Percentiles rank a stretch among this genome's conserved stretches.
phyloP scores from a whole-genome alignment of 2,113 vertebrate genomes.

The Xiphophorus hellerii region DNA sequence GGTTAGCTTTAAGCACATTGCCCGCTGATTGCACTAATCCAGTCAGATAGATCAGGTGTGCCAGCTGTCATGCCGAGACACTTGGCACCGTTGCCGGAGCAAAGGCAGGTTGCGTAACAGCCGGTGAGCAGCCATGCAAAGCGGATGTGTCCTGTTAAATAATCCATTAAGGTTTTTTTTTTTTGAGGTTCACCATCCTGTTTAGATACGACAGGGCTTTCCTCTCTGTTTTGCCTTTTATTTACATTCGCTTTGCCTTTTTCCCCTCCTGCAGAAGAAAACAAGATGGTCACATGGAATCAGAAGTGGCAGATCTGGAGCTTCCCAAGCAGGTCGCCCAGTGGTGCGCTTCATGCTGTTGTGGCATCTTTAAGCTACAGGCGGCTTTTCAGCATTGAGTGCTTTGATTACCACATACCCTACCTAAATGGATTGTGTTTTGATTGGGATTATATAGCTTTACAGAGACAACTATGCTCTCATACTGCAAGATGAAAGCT shows the following conservation, averaged over 20 bases:
- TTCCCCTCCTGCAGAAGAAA: background rate
- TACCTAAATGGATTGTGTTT: constrained; percentile 31
- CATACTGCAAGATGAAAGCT: background rate
- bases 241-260: constrained; percentile 9
- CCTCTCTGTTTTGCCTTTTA: background rate
- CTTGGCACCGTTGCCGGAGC: constrained; percentile 40
- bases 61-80: constrained; percentile 61
- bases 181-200: constrained; percentile 37
- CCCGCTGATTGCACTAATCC: constrained; percentile 68
- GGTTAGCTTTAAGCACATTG: constrained; percentile 59
- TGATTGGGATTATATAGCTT: constrained; percentile 30
- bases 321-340: constrained; percentile 10
- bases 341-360: background rate
- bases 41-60: constrained; percentile 75
- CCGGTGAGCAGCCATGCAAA: constrained; percentile 63
- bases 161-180: constrained; percentile 68
- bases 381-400: constrained; percentile 31
- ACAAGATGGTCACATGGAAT: constrained; percentile 16
- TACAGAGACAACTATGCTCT: constrained; percentile 12
- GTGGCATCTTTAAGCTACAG: constrained; percentile 27
- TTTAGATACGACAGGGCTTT: constrained; percentile 49
- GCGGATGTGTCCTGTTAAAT: constrained; percentile 74
- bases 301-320: constrained; percentile 34
- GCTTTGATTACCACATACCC: constrained; percentile 42
- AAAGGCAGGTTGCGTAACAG: constrained; percentile 56